These are phyloP conservation scores for Ancistrus triradiatus DNA, from an alignment of 2,113 vertebrate species.

Conservation along the genomic window DNA sequence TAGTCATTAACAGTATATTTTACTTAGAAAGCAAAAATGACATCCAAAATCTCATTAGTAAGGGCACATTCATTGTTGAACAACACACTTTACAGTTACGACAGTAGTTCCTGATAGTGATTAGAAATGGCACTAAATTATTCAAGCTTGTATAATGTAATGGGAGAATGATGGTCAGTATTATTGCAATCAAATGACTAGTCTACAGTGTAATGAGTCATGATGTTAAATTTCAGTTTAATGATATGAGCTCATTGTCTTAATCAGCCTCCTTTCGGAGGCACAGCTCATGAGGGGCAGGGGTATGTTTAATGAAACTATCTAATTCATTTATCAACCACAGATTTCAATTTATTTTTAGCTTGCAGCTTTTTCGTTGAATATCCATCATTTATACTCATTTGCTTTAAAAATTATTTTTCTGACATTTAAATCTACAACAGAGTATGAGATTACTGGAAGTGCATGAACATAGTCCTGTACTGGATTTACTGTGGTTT, in stretches of 20 bases:
- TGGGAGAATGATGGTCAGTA: slow-evolving; percentile 21
- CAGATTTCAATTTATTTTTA: slow-evolving; percentile 20
- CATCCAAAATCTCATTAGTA: not conserved
- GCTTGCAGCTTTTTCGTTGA: slow-evolving; percentile 18
- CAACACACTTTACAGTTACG: not conserved
- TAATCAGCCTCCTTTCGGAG: slow-evolving; percentile 13
- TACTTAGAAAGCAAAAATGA: too few relatives aligned
- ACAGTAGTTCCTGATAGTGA: not conserved
- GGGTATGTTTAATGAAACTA: slow-evolving; percentile 22
- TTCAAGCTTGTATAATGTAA: slow-evolving; percentile 19
- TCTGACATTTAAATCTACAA: not conserved
- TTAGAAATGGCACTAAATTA: slow-evolving; percentile 12
- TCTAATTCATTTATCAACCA: slow-evolving; percentile 14
- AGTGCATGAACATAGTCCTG: not conserved
- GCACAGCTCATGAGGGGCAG: slow-evolving; percentile 12
- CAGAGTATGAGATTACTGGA: not conserved
- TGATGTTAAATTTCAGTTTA: slow-evolving; percentile 25
- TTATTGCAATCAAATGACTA: slow-evolving; percentile 22
- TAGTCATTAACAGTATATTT: too few relatives aligned
- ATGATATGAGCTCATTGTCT: slow-evolving; percentile 23
- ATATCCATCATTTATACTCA: slow-evolving; percentile 20
- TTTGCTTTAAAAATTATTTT: slow-evolving; percentile 1
- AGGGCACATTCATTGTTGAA: not conserved
- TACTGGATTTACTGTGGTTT: not conserved
- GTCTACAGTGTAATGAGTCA: slow-evolving; percentile 33